Evolutionary conservation across 2,113 vertebrate genomes (phyloP).

Genomic region (Platanista minor): DNA sequence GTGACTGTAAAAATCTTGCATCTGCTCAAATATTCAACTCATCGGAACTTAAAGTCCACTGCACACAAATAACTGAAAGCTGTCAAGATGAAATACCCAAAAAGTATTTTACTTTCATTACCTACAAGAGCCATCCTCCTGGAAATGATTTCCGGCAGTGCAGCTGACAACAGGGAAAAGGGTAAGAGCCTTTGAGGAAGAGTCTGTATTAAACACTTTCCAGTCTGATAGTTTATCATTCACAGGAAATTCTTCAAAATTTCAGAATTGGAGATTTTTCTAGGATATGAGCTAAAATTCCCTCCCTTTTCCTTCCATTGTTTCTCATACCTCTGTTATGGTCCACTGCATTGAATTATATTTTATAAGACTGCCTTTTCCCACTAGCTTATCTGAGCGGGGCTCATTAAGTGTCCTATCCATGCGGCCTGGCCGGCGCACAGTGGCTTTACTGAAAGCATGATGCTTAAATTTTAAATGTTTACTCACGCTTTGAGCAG

Average conservation of each 20-base stretch:
- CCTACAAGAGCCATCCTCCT: neutral
- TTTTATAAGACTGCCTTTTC: neutral
- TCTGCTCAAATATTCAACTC: constrained; percentile 17
- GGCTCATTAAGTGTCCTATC: neutral
- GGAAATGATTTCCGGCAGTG: neutral
- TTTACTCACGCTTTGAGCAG: neutral
- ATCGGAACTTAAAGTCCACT: neutral
- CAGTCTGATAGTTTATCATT: neutral
- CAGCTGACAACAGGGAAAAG: neutral
- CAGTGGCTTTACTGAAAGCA: neutral
- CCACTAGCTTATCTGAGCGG: neutral
- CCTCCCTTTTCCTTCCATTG: neutral
- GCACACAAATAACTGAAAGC: neutral
- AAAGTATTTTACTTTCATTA: constrained; percentile 42
- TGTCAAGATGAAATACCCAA: neutral
- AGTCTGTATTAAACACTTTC: neutral
- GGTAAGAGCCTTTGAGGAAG: neutral
- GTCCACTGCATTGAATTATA: neutral
- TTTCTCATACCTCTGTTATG: neutral
- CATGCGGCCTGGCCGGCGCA: neutral
- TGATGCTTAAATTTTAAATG: neutral
- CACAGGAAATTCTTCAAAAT: neutral
- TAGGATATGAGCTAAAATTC: neutral
- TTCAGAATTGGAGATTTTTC: neutral
- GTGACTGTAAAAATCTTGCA: neutral